Percentiles rank a stretch among this genome's conserved stretches.
phyloP scores from a whole-genome alignment of 2,797 vertebrate genomes.

The Gadopsis bispinosus region DNA sequence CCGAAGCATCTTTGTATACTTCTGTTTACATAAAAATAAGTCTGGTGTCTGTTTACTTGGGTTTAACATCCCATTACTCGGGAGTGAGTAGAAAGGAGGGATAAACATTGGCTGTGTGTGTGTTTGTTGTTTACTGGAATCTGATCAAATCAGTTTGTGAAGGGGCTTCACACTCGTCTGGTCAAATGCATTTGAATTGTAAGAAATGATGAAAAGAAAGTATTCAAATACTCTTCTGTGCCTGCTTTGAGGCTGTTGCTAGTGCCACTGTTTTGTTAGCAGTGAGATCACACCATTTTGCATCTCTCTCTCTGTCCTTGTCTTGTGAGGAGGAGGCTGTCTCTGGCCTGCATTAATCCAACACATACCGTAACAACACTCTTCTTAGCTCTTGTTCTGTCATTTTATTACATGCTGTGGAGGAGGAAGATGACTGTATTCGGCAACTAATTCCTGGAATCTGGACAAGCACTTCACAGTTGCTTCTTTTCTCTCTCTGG shows the following conservation, averaged over 20 bases:
- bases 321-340: conserved; percentile 64
- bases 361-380: conserved; percentile 58
- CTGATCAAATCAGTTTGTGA: conserved; percentile 24
- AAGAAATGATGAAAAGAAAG: neutral
- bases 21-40: conserved; percentile 17
- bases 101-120: conserved; percentile 4
- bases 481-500: conserved; percentile 56
- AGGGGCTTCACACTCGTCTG: conserved; percentile 12
- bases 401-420: conserved; percentile 64
- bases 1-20: neutral
- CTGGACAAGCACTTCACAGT: conserved; percentile 64
- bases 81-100: conserved; percentile 1
- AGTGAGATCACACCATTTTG: conserved; percentile 37
- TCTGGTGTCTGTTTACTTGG: conserved; percentile 15
- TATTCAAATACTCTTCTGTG: conserved; percentile 9
- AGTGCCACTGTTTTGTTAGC: conserved; percentile 18
- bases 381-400: conserved; percentile 52
- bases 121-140: conserved; percentile 14
- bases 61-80: conserved; percentile 8
- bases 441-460: conserved; percentile 63
- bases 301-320: conserved; percentile 39
- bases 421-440: conserved; percentile 73
- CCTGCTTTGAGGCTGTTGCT: conserved; percentile 28
- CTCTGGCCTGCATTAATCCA: conserved; percentile 59
- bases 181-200: conserved; percentile 27